Evolutionary conservation across 2,113 vertebrate genomes (phyloP).

Genomic region (Cygnus buccinator): DNA sequence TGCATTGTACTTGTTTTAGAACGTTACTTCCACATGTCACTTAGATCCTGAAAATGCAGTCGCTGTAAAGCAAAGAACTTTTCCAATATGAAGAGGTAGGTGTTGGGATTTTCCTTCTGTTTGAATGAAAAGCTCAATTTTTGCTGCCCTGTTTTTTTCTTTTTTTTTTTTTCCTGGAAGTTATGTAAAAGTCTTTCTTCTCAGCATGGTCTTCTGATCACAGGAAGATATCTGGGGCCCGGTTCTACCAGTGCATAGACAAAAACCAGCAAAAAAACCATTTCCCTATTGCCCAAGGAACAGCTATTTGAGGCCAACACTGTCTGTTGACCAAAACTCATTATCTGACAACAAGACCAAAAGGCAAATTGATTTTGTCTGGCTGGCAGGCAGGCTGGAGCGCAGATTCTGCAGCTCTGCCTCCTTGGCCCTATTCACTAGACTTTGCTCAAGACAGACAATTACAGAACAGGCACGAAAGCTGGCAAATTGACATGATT

Average conservation of each 20-base stretch:
- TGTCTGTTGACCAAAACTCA: neutral
- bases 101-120: neutral
- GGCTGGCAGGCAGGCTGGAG: neutral
- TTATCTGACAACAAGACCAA: neutral
- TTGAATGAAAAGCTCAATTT: neutral
- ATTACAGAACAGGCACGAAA: neutral
- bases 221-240: neutral
- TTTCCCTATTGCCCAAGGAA: neutral
- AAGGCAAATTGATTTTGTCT: neutral
- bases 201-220: neutral
- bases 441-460: neutral
- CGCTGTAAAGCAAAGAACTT: slow-evolving; percentile 10
- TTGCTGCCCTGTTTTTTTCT: neutral
- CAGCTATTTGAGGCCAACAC: neutral
- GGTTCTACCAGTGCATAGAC: neutral
- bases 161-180: neutral
- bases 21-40: slow-evolving; percentile 26
- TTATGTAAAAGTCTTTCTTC: neutral
- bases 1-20: neutral
- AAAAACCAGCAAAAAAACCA: neutral
- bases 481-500: neutral
- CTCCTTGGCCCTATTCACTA: neutral
- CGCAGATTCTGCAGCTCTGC: neutral
- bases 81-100: neutral
- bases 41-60: neutral